Percentiles rank a stretch among this genome's conserved stretches.
Conservation (phyloP, 2,888 invertebrate genomes). For the Rhogogaster chlorosoma region DNA sequence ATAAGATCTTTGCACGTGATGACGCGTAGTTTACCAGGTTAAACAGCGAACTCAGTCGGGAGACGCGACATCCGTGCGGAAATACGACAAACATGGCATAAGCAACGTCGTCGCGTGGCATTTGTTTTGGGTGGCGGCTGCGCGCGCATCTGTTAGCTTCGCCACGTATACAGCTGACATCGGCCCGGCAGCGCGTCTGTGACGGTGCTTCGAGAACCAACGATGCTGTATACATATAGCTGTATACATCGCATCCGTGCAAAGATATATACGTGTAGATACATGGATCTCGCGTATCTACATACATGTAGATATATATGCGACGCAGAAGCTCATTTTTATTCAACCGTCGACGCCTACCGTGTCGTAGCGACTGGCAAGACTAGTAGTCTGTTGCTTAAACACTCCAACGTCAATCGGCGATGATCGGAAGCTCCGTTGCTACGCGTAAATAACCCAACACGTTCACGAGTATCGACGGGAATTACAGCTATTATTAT, state of each 20-base stretch:
- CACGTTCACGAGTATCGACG: neutral
- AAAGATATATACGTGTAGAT: neutral
- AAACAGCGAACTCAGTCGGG: neutral
- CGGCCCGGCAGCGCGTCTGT: slow-evolving; percentile 11
- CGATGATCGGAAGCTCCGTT: slow-evolving; percentile 23
- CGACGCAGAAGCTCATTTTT: slow-evolving; percentile 29
- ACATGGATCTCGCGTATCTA: neutral
- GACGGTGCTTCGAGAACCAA: slow-evolving; percentile 33
- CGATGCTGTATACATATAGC: neutral
- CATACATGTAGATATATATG: neutral
- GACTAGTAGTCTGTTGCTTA: slow-evolving; percentile 14
- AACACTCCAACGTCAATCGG: slow-evolving; percentile 2
- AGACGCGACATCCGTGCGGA: slow-evolving; percentile 37
- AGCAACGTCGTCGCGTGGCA: slow-evolving; percentile 55
- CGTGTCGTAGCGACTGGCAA: slow-evolving; percentile 26
- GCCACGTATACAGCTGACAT: slow-evolving; percentile 57
- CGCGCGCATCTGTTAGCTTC: slow-evolving; percentile 57
- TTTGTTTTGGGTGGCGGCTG: slow-evolving; percentile 56
- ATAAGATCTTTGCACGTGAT: slow-evolving; percentile 2
- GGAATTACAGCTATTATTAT: neutral
- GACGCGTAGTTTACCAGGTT: slow-evolving; percentile 5
- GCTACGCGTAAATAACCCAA: neutral
- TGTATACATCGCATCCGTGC: neutral
- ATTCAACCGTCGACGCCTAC: slow-evolving; percentile 31
- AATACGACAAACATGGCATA: slow-evolving; percentile 16